phyloP scores from a whole-genome alignment of 2,113 vertebrate genomes.

The Tyto alba region DNA sequence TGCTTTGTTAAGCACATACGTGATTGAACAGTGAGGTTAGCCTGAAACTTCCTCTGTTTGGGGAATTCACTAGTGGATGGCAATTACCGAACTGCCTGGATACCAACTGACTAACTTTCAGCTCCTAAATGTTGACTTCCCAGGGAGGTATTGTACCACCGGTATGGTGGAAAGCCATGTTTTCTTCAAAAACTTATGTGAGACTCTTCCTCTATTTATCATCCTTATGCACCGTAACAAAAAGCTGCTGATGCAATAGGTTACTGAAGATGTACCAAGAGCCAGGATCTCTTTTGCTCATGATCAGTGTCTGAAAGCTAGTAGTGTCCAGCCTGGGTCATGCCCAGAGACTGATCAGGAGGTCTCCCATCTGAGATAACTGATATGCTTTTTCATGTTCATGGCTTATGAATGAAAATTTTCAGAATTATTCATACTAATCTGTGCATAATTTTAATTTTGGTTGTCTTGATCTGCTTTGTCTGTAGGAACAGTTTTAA shows the following conservation, averaged over 20 bases:
- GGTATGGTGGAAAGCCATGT: neutral
- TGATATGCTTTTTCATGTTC: neutral
- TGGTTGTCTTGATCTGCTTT: neutral
- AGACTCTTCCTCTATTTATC: neutral
- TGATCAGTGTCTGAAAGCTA: neutral
- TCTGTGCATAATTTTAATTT: neutral
- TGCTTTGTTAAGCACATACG: rapidly evolving
- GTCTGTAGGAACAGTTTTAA: neutral
- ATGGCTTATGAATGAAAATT: neutral
- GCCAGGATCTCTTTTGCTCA: neutral
- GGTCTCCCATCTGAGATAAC: neutral
- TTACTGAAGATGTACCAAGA: neutral
- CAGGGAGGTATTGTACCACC: neutral
- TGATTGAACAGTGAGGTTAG: neutral
- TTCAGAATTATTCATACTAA: neutral
- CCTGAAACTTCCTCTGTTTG: neutral
- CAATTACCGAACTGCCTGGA: neutral
- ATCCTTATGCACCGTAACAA: neutral
- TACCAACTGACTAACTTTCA: neutral
- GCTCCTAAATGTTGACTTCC: neutral
- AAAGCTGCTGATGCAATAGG: neutral
- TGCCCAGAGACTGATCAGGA: neutral
- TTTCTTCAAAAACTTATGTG: neutral
- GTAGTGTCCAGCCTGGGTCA: neutral
- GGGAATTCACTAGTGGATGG: neutral